Evolutionary conservation across 2,888 invertebrate genomes (phyloP), one percentile per base, ranked within the genome.

Genomic region (Metellina segmentata): DNA sequence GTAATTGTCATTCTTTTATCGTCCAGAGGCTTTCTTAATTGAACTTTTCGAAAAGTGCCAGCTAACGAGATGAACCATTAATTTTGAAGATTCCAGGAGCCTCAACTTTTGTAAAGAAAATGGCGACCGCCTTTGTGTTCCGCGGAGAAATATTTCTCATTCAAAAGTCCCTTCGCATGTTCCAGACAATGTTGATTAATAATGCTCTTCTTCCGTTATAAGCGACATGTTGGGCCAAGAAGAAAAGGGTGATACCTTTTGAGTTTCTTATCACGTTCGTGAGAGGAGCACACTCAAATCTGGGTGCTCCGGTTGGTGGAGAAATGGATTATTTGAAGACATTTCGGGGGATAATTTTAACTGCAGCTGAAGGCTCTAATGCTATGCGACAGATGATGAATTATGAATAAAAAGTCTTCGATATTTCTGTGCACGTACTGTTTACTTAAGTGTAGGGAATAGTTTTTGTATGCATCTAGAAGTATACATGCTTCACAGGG

Each of bases 1-100:
- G 81, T 81, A 88, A 81, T 74, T 88, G 88, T 81, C 81, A 88
- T 81, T 88, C 79, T 88, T 88, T 88, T 70, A 81, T 81, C 81
- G 69, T 70, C 16, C 81, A 16, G 34, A 20, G 11, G 19, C 74
- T 81, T 88, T 75, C 88, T 88, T 81, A 88, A 81, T 81, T 81
- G 81, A 88, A 81, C 81, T 69, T 85, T 85, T 81, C 74, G 79
- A 72, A 34, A 86, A 86, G 86, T 72, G 79, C 87, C 79, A 74
- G 61, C 34, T 87, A 87, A 87, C 87, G 81, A 81, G 87, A 87
- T 79, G 72, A 81, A 81, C 87, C 87, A 87, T 87, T 87, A 87
- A 87, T 87, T 87, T 79, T 53, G 48, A 20, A 74, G 71, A 85
- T 85, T 85, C 85, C 75, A 34, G 20, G 20, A 19, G 49, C 71